These are phyloP conservation scores for Drosophila mayaguana DNA, from an alignment of 2,888 invertebrate species.

Conservation along the genomic window DNA sequence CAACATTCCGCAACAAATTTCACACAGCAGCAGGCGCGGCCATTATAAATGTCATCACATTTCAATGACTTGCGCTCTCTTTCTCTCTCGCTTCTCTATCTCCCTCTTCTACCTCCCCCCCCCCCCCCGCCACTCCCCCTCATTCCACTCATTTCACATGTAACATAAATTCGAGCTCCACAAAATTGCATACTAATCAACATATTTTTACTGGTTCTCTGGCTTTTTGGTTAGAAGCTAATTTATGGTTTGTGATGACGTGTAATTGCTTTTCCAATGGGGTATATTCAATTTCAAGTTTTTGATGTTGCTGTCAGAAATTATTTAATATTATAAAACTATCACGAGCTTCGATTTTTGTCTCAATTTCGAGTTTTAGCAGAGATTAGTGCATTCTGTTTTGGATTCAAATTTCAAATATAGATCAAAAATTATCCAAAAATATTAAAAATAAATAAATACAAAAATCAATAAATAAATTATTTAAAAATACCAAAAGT, in stretches of 20 bases:
- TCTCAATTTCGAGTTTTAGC: no score
- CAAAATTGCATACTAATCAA: slow-evolving; percentile 65
- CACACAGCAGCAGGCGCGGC: slow-evolving; percentile 17
- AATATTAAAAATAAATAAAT: no score
- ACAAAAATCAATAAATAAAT: no score
- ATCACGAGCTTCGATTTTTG: no score
- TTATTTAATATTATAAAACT: no score
- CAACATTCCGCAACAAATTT: slow-evolving; percentile 18
- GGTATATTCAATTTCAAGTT: neutral
- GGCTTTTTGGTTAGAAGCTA: slow-evolving; percentile 37
- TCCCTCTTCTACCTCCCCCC: no score
- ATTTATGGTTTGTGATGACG: slow-evolving; percentile 31
- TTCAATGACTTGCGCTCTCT: neutral
- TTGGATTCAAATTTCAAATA: no score
- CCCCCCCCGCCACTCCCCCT: no score
- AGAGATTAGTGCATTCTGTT: no score
- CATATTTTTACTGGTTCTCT: slow-evolving; percentile 45
- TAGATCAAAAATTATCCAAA: no score
- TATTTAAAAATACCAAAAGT: no score
- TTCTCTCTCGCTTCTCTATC: neutral
- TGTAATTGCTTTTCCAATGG: neutral
- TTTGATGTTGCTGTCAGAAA: no score
- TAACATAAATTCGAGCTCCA: slow-evolving; percentile 27
- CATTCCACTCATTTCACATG: slow-evolving; percentile 14
- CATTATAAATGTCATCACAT: slow-evolving; percentile 24